phyloP scores from a whole-genome alignment of 2,888 invertebrate genomes.

The Mystacides longicornis region DNA sequence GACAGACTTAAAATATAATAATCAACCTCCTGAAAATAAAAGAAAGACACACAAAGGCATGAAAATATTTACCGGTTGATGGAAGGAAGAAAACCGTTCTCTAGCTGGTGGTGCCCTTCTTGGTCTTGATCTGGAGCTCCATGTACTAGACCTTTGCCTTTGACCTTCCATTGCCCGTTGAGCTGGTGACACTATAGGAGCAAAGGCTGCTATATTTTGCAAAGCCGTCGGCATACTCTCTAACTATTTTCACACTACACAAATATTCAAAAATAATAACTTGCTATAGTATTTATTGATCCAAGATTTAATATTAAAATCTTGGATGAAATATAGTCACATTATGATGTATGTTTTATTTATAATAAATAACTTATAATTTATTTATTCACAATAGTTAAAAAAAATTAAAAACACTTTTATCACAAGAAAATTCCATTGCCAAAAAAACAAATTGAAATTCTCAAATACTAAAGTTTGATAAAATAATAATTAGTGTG shows the following conservation, averaged over 20 bases:
- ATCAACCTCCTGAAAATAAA: too few species aligned
- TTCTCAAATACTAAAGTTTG: too few species aligned
- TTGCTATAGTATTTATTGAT: neutral
- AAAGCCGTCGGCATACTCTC: constrained; percentile 22
- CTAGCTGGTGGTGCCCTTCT: neutral
- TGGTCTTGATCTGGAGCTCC: constrained; percentile 12
- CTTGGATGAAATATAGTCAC: neutral
- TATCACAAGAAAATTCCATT: too few species aligned
- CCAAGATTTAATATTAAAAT: neutral
- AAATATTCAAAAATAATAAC: neutral
- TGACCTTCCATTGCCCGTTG: constrained; percentile 21
- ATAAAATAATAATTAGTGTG: neutral
- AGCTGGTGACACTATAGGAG: constrained; percentile 21
- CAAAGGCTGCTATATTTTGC: constrained; percentile 24
- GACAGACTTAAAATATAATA: too few species aligned
- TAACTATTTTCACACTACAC: constrained; percentile 3
- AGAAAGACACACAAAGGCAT: too few species aligned
- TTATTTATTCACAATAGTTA: neutral
- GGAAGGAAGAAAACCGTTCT: constrained; percentile 18
- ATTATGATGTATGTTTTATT: neutral
- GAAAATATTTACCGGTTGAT: constrained; percentile 18
- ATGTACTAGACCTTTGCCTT: constrained; percentile 22
- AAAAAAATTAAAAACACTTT: neutral
- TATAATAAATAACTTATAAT: neutral
- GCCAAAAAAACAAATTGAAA: too few species aligned